Base-by-base conservation (phyloP, 2,888 invertebrate genomes). In the Malthinus flaveolus region DNA sequence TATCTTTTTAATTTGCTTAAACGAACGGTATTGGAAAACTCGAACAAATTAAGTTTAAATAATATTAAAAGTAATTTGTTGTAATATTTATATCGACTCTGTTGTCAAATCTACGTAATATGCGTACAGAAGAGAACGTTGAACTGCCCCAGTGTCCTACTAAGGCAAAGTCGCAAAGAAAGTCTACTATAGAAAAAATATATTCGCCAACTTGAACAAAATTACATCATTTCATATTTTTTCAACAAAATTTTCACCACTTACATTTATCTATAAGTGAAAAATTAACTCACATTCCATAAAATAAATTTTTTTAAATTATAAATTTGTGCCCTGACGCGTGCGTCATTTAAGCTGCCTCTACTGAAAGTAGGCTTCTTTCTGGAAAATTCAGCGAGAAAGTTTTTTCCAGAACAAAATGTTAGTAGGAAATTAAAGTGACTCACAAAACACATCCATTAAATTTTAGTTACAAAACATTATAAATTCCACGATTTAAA, bases 81-180 rank as follows among this genome's bases (percentile, higher is more conserved):
- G 23, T 23, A 23, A 23, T 23, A 23, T 23, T 23, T 23, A 23
- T 23, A 23, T 23, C 23, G 5, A 44, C 13, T n/a, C 32, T 12
- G 23, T 32, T 32, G 23, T 36, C 23, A 32, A 50, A 47, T 15
- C 3, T 42, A 56, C 45, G 44, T 49, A 47, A 37, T 50, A 50
- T 46, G 50, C 34, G 45, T 49, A 23, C 39, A 49, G 42, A 61
- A 64, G 71, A 75, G 77, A 73, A 76, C 76, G 70, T 67, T 73
- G 77, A 77, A 74, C 77, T 75, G 78, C 72, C 77, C 77, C 74
- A 78, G 72, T 78, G 75, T 75, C 77, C 78, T 76, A 78, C 75
- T 76, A 76, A 77, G 70, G 74, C 69, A 68, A 73, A 23, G 2
- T 23, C 23, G 23, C 23, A 23, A 76, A 76, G 75, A 73, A 73